Conservation (phyloP, 2,888 invertebrate species). For the Cephus pygmeus region DNA sequence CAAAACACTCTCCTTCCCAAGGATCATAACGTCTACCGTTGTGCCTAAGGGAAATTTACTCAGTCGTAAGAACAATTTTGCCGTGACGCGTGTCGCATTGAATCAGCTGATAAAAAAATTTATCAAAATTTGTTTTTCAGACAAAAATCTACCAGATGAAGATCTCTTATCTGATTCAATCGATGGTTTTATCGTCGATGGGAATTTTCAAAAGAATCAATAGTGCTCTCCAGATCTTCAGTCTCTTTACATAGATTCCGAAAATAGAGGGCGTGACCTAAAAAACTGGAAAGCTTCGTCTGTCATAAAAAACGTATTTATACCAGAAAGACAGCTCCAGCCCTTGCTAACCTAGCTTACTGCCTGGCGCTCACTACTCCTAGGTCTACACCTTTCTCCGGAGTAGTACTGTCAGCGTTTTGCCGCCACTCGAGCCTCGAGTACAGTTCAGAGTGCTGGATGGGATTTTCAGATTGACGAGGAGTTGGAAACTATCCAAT, state of each 20-base stretch:
- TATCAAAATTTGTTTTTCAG: no score
- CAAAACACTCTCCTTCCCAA: conserved; percentile 27
- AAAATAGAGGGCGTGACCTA: conserved; percentile 1
- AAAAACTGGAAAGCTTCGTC: not conserved
- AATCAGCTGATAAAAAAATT: no score
- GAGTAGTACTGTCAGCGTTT: not conserved
- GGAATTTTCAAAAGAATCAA: no score
- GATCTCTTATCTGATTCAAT: no score
- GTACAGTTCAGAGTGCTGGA: not conserved
- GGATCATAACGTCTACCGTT: not conserved
- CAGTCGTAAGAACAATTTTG: no score
- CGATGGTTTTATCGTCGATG: no score
- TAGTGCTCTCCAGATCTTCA: no score
- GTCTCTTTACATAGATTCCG: not conserved
- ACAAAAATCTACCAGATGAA: no score
- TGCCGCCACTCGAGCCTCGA: not conserved
- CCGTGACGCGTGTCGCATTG: no score
- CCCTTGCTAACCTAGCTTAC: not conserved
- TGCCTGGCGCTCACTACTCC: not conserved
- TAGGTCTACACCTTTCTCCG: no score
- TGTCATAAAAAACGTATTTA: conserved; percentile 1
- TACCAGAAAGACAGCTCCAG: not conserved
- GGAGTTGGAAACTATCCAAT: not conserved
- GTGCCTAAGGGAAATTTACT: no score
- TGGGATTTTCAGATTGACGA: conserved; percentile 1